These are phyloP conservation scores for Nyctalus aviator DNA, from an alignment of 2,797 vertebrate genomes.

Conservation along the genomic window DNA sequence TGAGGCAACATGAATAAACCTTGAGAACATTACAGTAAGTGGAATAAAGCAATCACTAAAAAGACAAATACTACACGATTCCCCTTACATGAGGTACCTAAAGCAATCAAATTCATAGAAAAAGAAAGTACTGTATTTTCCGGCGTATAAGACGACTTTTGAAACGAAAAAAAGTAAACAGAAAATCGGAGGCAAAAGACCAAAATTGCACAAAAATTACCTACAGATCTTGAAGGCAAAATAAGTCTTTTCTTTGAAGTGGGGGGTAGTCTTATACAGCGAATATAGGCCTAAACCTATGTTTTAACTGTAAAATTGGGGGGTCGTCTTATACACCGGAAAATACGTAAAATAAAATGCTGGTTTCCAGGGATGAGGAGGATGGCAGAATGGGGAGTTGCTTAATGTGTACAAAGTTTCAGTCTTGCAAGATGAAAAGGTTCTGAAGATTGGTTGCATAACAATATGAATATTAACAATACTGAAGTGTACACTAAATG, in stretches of 20 bases:
- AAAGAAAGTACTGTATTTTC: not conserved
- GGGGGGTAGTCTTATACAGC: too few species aligned
- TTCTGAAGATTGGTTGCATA: not conserved
- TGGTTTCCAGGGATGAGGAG: not conserved
- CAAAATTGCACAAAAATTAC: too few species aligned
- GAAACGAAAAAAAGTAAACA: too few species aligned
- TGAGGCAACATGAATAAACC: not conserved
- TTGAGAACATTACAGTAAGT: not conserved
- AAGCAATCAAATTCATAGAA: conserved; percentile 17
- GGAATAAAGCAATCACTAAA: conserved; percentile 28
- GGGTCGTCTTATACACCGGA: too few species aligned
- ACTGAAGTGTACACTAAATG: not conserved
- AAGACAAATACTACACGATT: not conserved
- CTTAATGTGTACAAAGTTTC: not conserved
- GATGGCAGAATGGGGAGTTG: not conserved
- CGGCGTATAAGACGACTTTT: too few species aligned
- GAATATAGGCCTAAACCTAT: too few species aligned
- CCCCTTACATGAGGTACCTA: not conserved
- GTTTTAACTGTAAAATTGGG: too few species aligned
- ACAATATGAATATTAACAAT: not conserved
- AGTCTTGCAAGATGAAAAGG: not conserved
- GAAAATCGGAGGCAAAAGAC: too few species aligned
- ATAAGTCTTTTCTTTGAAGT: too few species aligned
- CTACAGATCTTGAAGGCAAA: too few species aligned
- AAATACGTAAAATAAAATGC: not conserved